phyloP scores from a whole-genome alignment of 2,797 vertebrate species.

The Sebastes alutus region DNA sequence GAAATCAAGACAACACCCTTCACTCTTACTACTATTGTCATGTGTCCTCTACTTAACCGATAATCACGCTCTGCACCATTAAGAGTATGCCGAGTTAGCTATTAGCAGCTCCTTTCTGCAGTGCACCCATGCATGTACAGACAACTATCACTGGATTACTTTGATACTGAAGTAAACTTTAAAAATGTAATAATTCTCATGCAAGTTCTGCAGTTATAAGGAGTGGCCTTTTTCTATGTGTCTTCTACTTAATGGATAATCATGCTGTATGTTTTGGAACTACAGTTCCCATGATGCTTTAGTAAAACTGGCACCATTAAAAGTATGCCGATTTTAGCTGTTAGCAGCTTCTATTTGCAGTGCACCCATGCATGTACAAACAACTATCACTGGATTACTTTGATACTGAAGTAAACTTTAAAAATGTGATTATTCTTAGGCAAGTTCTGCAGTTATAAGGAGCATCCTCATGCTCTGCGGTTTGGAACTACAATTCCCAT shows the following conservation, averaged over 20 bases:
- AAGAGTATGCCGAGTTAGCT: not conserved
- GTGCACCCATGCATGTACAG: not conserved
- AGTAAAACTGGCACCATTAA: too few relatives aligned
- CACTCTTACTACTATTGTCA: not conserved
- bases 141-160: not conserved
- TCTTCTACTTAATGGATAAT: not conserved
- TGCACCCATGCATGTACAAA: fast-evolving
- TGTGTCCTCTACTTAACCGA: not conserved
- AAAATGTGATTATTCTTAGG: fast-evolving
- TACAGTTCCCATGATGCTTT: not conserved
- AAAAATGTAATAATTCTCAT: not conserved
- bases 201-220: not conserved
- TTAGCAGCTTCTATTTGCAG: too few relatives aligned
- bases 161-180: not conserved
- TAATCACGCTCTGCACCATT: not conserved
- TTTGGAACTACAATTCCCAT: too few relatives aligned
- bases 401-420: too few relatives aligned
- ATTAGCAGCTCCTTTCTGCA: not conserved
- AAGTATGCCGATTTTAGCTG: fast-evolving
- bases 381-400: too few relatives aligned
- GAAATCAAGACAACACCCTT: not conserved
- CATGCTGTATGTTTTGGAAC: not conserved
- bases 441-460: too few relatives aligned
- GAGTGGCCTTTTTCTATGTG: too few relatives aligned
- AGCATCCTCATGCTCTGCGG: too few relatives aligned